These are phyloP conservation scores for Carabus problematicus DNA, from an alignment of 2,888 invertebrate genomes.

Conservation along the genomic window DNA sequence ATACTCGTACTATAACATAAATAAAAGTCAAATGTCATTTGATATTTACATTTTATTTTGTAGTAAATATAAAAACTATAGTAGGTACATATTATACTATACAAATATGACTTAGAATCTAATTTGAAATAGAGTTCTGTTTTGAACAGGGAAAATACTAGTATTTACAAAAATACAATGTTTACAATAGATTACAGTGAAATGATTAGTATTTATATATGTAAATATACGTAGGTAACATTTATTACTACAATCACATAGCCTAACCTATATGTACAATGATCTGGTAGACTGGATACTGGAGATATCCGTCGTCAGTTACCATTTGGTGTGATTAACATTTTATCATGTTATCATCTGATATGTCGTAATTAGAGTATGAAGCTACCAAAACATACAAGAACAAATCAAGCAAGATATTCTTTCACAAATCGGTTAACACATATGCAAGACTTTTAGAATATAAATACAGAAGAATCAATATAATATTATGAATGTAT, in stretches of 20 bases:
- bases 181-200: not conserved
- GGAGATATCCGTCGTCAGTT: not conserved
- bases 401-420: too few relatives aligned
- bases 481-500: too few relatives aligned
- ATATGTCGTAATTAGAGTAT: not conserved
- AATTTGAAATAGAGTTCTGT: not conserved
- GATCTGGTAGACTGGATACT: too few relatives aligned
- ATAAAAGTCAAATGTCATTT: constrained; percentile 5
- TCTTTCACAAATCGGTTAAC: not conserved
- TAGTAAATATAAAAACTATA: constrained; percentile 40
- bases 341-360: not conserved
- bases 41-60: constrained; percentile 34
- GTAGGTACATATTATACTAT: constrained; percentile 26
- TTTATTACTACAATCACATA: too few relatives aligned
- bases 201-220: too few relatives aligned
- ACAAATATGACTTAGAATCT: constrained; percentile 15
- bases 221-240: too few relatives aligned
- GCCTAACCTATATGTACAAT: too few relatives aligned
- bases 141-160: not conserved
- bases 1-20: too few relatives aligned
- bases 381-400: not conserved
- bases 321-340: not conserved
- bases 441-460: too few relatives aligned
- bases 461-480: too few relatives aligned
- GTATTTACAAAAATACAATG: not conserved